phyloP scores from a whole-genome alignment of 1,140 invertebrate species.

The Drosophila elegans region DNA sequence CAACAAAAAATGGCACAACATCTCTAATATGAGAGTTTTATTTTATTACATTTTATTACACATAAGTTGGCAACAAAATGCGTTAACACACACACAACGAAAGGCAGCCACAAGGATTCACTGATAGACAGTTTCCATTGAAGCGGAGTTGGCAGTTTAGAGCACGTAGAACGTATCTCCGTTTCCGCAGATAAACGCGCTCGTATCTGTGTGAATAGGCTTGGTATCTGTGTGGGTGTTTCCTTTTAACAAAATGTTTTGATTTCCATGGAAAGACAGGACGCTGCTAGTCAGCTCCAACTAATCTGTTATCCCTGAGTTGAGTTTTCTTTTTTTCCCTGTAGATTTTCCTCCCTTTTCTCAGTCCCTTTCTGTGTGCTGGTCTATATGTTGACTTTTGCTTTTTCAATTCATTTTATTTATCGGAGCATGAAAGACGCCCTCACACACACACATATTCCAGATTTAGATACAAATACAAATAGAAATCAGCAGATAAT shows the following conservation, averaged over 20 bases:
- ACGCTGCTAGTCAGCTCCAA: slow-evolving; percentile 63
- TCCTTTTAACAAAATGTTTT: slow-evolving; percentile 80
- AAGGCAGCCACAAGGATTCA: slow-evolving; percentile 7
- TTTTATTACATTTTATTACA: slow-evolving; percentile 83
- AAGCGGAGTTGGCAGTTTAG: slow-evolving; percentile 65
- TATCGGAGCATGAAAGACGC: slow-evolving; percentile 80
- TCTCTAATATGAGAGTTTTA: slow-evolving; percentile 79
- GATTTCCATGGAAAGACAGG: slow-evolving; percentile 75
- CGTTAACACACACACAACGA: slow-evolving; percentile 34
- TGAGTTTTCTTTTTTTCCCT: slow-evolving; percentile 15
- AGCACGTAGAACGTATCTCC: slow-evolving; percentile 76
- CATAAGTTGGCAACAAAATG: slow-evolving; percentile 76
- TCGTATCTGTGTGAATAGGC: slow-evolving; percentile 75
- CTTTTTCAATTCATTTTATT: slow-evolving; percentile 83
- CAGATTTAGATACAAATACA: slow-evolving; percentile 36
- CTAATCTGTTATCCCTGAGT: slow-evolving; percentile 77
- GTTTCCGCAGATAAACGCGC: slow-evolving; percentile 80
- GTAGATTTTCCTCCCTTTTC: background rate
- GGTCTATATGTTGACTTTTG: slow-evolving; percentile 49
- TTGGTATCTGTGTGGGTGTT: slow-evolving; percentile 37
- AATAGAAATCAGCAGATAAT: slow-evolving; percentile 55
- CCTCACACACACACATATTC: slow-evolving; percentile 39
- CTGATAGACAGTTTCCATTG: slow-evolving; percentile 38
- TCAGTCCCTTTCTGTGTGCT: background rate
- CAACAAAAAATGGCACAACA: slow-evolving; percentile 56